Base-by-base conservation (phyloP, 2,888 invertebrate species). In the Meiosimyza decipiens region DNA sequence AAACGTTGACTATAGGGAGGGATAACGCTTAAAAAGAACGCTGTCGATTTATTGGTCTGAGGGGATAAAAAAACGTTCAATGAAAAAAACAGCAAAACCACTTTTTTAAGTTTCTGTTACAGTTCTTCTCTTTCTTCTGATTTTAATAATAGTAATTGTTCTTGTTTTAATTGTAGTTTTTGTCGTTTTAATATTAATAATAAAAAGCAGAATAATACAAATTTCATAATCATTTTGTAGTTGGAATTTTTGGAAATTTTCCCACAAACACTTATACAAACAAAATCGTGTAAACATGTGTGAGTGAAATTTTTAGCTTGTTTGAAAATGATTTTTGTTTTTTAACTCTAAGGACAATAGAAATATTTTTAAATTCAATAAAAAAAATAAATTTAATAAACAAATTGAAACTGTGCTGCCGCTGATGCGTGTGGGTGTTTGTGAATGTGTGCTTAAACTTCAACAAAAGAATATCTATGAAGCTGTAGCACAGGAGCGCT, bases 171-270 rank as follows among this genome's bases (percentile, higher is more conserved):
- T 69, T 59, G 22, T 69, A n/a, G 50, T 50, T 69, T 59, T 60
- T 50, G 28, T 40, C 40, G 40, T 69, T 69, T 59, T 69, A 57
- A 63, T 68, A 63, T 68, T 72, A 63, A 71, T 73, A 73, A 66
- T 69, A 62, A 71, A 59, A 73, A 68, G 59, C 22, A 22, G 63
- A 62, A 66, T 51, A 73, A 71, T 73, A 73, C 66, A 73, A 62
- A 67, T 67, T 73, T 71, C 33, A 52, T 18, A 55, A 18, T 54
- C 54, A 18, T 33, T 6, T 62, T 51, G 52, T 22, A 33, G 52
- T 52, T 62, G 49, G 33, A 51, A 22, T 50, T 40, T 50, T 40
- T 60, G 40, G 60, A 60, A 55, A 47, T 57, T 67, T 57, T 49
- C 49, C 50, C n/a, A 67, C 67, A 67, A 57, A 33, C 40, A 60